Evolutionary conservation across 37 sponge, comb jelly and placozoan genomes (phyloP).

Genomic region (Aplysina aerophoba): DNA sequence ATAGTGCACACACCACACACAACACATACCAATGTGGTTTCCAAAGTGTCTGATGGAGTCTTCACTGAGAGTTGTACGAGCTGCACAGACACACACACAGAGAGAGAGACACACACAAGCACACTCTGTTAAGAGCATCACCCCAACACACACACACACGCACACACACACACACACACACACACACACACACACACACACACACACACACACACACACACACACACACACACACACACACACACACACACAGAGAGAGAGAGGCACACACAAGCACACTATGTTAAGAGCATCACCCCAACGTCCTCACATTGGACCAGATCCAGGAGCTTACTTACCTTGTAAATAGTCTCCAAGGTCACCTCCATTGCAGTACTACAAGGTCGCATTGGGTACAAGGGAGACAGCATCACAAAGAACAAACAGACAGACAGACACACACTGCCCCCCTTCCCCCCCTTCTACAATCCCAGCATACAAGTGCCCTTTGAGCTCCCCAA

Average conservation of each 20-base stretch:
- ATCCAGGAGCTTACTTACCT: conserved; percentile 26
- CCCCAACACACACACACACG: conserved; percentile 29
- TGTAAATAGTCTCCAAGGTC: conserved; percentile 83
- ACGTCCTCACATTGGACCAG: background rate
- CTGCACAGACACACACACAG: conserved; percentile 7
- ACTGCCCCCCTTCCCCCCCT: too few relatives aligned
- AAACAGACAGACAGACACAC: background rate
- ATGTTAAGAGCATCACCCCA: background rate
- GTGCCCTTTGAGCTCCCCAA: too few relatives aligned
- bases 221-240: background rate
- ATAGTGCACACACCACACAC: too few relatives aligned
- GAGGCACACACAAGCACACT: background rate
- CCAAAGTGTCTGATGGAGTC: conserved; percentile 71
- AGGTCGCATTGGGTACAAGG: background rate
- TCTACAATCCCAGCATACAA: too few relatives aligned
- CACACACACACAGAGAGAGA: background rate
- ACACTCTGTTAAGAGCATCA: background rate
- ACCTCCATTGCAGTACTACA: conserved; percentile 92
- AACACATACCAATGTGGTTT: too few relatives aligned
- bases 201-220: conserved; percentile 60
- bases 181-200: conserved; percentile 84
- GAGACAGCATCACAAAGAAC: too few relatives aligned
- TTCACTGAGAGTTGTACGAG: conserved; percentile 75
- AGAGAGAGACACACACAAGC: background rate
- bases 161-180: conserved; percentile 79